phyloP scores from a whole-genome alignment of 2,888 invertebrate species.

The Agriopis leucophaearia region DNA sequence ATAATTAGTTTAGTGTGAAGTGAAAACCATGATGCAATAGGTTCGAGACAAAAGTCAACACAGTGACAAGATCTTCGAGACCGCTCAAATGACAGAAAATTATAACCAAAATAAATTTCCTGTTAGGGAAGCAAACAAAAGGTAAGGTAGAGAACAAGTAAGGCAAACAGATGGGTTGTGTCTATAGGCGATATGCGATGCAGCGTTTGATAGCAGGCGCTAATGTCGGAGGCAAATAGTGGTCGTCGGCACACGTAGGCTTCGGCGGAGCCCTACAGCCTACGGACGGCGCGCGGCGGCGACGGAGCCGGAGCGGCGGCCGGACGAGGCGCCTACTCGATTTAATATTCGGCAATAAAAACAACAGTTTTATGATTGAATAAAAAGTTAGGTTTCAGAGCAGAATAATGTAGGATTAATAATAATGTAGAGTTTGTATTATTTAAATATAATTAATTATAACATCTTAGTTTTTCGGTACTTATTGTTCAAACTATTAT shows the following conservation, averaged over 20 bases:
- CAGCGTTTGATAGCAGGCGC: conserved; percentile 80
- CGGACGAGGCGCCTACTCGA: conserved; percentile 22
- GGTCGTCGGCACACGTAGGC: conserved; percentile 36
- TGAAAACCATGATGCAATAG: conserved; percentile 38
- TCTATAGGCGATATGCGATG: conserved; percentile 78
- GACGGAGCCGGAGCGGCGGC: neutral
- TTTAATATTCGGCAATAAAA: conserved; percentile 21
- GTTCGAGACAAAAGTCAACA: conserved; percentile 67
- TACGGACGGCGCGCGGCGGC: neutral
- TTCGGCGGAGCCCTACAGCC: conserved; percentile 19
- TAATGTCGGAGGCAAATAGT: conserved; percentile 70
- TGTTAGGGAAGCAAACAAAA: conserved; percentile 80
- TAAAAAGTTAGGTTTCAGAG: conserved; percentile 11
- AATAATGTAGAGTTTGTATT: neutral
- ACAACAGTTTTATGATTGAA: conserved; percentile 19
- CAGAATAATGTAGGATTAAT: neutral
- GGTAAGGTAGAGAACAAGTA: conserved; percentile 71
- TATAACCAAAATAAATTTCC: conserved; percentile 85
- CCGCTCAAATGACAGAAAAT: conserved; percentile 81
- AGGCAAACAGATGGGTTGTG: conserved; percentile 74
- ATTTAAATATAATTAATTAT: neutral
- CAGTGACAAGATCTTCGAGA: conserved; percentile 61
- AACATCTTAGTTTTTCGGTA: no score
- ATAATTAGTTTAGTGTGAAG: conserved; percentile 12
- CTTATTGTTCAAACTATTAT: no score